Conservation (phyloP, 2,797 vertebrate species). For the Miichthys miiuy region DNA sequence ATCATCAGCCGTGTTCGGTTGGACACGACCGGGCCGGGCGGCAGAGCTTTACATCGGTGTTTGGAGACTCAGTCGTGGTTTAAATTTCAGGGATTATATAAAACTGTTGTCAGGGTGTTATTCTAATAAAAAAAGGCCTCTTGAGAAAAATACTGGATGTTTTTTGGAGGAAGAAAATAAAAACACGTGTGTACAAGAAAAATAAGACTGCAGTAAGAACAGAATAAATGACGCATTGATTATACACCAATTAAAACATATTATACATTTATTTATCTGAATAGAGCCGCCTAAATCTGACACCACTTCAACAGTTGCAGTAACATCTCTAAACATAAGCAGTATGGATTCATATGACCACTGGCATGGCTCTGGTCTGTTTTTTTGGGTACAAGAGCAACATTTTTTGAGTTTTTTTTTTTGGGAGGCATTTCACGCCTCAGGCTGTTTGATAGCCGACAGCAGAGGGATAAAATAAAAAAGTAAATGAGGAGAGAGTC, state of each 20-base stretch:
- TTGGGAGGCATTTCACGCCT: too few relatives aligned
- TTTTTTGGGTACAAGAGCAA: too few relatives aligned
- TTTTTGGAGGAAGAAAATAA: too few relatives aligned
- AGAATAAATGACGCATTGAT: neutral
- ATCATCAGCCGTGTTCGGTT: neutral
- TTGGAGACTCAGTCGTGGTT: neutral
- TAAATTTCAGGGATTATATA: neutral
- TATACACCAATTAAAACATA: neutral
- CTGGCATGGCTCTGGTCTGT: too few relatives aligned
- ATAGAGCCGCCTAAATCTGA: too few relatives aligned
- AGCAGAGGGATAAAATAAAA: too few relatives aligned
- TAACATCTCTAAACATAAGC: neutral
- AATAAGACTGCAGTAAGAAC: neutral
- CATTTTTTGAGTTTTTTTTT: too few relatives aligned
- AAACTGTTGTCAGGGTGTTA: neutral
- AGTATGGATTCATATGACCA: too few relatives aligned
- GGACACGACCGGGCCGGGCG: neutral
- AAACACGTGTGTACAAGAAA: neutral
- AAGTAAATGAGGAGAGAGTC: too few relatives aligned
- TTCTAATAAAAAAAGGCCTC: neutral
- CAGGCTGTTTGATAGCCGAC: too few relatives aligned
- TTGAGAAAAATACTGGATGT: neutral
- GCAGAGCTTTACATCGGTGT: neutral
- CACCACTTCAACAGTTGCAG: neutral
- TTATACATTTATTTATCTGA: too few relatives aligned